phyloP scores from a whole-genome alignment of 1,140 invertebrate species.

The Drosophila navojoa region DNA sequence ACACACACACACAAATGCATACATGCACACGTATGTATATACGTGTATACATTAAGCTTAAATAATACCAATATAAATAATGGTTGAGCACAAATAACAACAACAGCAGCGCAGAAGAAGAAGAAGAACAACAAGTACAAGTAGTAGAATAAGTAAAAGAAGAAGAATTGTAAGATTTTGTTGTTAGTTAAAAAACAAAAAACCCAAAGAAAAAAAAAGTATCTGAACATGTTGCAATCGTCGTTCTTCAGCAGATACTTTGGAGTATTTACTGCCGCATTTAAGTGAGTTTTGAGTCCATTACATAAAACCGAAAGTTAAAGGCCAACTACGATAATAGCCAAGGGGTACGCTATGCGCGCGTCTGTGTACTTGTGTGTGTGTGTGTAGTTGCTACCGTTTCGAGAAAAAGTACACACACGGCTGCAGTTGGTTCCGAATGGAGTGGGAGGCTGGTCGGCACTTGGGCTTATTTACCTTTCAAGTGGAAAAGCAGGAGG shows the following conservation, averaged over 20 bases:
- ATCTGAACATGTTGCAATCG: conserved; percentile 59
- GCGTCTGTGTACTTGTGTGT: neutral
- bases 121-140: neutral
- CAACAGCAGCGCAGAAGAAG: neutral
- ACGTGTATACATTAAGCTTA: conserved; percentile 59
- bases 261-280: conserved; percentile 52
- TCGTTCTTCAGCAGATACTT: conserved; percentile 48
- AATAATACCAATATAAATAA: conserved; percentile 68
- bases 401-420: conserved; percentile 25
- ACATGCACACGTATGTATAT: conserved; percentile 3
- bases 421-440: neutral
- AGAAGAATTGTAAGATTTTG: conserved; percentile 27
- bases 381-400: conserved; percentile 22
- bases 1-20: conserved; percentile 1
- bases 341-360: neutral
- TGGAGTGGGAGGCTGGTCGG: conserved; percentile 23
- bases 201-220: conserved; percentile 23
- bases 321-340: conserved; percentile 40
- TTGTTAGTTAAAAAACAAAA: conserved; percentile 1
- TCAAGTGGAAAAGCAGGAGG: conserved; percentile 27
- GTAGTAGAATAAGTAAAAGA: conserved; percentile 13
- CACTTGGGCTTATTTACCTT: conserved; percentile 67
- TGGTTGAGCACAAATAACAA: conserved; percentile 45
- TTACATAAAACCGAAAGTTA: conserved; percentile 69
- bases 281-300: conserved; percentile 64